Base-by-base conservation (phyloP, 2,113 vertebrate species). In the Hiodon tergisus region DNA sequence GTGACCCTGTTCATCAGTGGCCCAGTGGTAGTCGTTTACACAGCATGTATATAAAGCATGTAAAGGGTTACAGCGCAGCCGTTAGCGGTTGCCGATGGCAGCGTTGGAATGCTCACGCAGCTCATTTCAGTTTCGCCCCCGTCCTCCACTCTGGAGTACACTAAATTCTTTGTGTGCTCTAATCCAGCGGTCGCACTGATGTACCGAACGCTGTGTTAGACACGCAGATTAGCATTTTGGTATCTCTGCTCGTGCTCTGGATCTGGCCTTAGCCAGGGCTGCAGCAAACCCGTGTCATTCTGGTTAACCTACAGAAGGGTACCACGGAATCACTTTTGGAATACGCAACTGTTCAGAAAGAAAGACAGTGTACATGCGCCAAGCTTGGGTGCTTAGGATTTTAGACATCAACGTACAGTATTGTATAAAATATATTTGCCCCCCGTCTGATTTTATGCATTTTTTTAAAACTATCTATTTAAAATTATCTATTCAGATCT, bases 101-200 rank as follows among this genome's bases (percentile, higher is more conserved):
- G 13, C 10, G 55, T 14, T 11, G 54, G 48, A 66, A 66, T 14
- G 5, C 62, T 66, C 50, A 9, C 4, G 5, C 50, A 16, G 60
- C 60, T 63, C 59, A 62, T 73, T 62, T 52, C 31, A 17, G 63
- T 73, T 62, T 63, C 50, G 17, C 63, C 13, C 71, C 48, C 46
- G 16, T 55, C 52, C 31, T 17, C 55, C 52, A 4, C 4, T 46
- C 47, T 48, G 31, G 61, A 46, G 14, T 4, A 2, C 5, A 3
- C 57, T 16, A 6, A 7, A 1, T 53, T 65, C 6, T 4, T 8
- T 6, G 60, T n/a, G 17, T 14, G 13, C 11, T 47, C 54, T 53
- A 55, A 55, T 53, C 8, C 17, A 10, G 16, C 50, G 52, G 58
- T 53, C 16, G 3, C 14, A n/a, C 69, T 55, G 13, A 71, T 53